Base-by-base conservation (phyloP, 2,888 invertebrate species). In the Theodoxus fluviatilis region DNA sequence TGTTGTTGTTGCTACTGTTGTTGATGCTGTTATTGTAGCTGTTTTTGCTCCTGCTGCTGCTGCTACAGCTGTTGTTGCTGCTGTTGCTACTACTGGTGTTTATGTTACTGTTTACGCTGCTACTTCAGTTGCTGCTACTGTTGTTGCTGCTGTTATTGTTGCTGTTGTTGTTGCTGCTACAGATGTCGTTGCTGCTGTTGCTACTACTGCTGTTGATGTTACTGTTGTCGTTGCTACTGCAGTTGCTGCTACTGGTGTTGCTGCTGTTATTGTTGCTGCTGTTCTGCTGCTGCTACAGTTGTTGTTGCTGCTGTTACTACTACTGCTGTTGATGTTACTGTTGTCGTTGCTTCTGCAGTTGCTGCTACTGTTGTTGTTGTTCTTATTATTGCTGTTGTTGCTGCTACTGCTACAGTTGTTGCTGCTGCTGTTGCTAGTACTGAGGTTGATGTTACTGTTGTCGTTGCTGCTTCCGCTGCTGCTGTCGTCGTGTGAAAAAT, bases 401-500 rank as follows among this genome's bases (percentile, higher is more conserved):
- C 7, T 63, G 63, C 7, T 63, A 33, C 7, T 35, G 63, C 7
- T 35, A 33, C 12, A 28, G 63, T 28, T 63, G 63, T 28, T 63
- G 63, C 12, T 63, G 63, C 12, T 63, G 63, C 12, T 63, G 63
- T 28, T 63, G 63, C 7, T 63, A 33, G 31, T 35, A 33, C 12
- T 63, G 63, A 63, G 12, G 63, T 28, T 63, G 63, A 63, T 63
- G 63, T 28, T 35, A 33, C 12, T 63, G 63, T 28, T 63, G 63
- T 28, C 31, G 63, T 12, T 43, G 43, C 9, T 43, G 57, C 9
- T 9, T 9, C 7, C 12, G 22, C 12, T 9, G 15, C 7, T 22
- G 57, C 12, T 57, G 22, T n/a, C n/a, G n/a, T n/a, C n/a, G n/a
- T n/a, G n/a, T n/a, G n/a, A n/a, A n/a, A n/a, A n/a, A n/a, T n/a